Base-by-base conservation (phyloP, 2,888 invertebrate genomes). In the Petrolisthes cinctipes region DNA sequence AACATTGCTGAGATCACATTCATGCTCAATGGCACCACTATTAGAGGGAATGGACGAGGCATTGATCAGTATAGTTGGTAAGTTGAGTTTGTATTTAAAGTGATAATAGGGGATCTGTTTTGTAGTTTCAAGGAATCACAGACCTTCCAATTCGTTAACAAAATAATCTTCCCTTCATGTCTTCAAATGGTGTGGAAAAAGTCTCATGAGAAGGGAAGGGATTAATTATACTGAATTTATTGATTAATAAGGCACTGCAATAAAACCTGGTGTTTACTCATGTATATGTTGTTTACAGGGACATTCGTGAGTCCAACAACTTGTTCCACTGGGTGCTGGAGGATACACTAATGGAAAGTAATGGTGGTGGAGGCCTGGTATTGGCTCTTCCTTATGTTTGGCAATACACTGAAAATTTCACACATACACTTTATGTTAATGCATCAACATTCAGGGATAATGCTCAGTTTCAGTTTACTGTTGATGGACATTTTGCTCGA, bases 221-320 rank as follows among this genome's bases (percentile, higher is more conserved):
- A 37, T 37, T 37, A 37, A 1, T 37, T 37, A 37, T 37, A 37
- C 37, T 37, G 37, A 37, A 37, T 37, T 37, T 37, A 37, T 37
- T 37, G 37, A 37, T 37, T 37, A 37, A 37, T 37, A 37, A 37
- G 0, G 37, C 37, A 37, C 37, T 37, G 0, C 2, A 37, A 37
- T 37, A 37, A 37, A 61, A 61, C 1, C 61, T 11, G 4, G 9
- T 61, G 17, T 61, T 61, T 61, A 11, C 61, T 61, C 61, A 61
- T 61, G 17, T 61, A 17, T 61, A 61, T 68, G 66, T 92, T 76
- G 23, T 91, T 88, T 91, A 54, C 91, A 95, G 97, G 92, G 98
- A 99, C 93, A 95, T 99, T 91, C 95, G 98, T 91, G 96, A 97
- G 90, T 98, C 99, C 0, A 99, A 99, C 92, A 99, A 99, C 93